Evolutionary conservation across 2,113 vertebrate genomes (phyloP).

Genomic region (Acinonyx jubatus): DNA sequence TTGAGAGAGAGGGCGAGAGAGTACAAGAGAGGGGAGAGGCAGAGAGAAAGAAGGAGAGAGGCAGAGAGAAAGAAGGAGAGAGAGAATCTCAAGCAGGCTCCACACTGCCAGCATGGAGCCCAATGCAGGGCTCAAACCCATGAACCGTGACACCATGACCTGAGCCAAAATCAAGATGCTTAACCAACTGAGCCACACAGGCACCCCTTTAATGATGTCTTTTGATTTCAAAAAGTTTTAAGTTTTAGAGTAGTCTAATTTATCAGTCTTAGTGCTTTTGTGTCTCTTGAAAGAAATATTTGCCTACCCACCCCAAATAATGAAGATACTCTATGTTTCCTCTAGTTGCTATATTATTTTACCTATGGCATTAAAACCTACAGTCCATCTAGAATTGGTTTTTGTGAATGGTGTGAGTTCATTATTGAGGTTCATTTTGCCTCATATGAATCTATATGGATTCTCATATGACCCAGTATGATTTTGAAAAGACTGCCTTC

Average conservation of each 20-base stretch:
- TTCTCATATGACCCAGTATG: neutral
- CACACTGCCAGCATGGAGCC: too few species aligned
- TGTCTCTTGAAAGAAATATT: neutral
- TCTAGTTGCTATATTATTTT: neutral
- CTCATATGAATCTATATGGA: neutral
- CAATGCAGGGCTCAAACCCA: too few species aligned
- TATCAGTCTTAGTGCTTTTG: neutral
- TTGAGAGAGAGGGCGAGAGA: too few species aligned
- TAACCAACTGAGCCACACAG: too few species aligned
- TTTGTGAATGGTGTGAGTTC: neutral
- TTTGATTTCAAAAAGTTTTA: conserved; percentile 9
- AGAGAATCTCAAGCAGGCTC: too few species aligned
- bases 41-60: too few species aligned
- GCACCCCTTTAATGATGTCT: neutral
- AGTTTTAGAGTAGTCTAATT: neutral
- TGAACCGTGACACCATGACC: too few species aligned
- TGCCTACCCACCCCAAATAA: neutral
- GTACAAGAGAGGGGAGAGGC: too few species aligned
- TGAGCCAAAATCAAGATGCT: too few species aligned
- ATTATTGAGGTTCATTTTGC: neutral
- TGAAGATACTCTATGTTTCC: neutral
- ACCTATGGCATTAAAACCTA: neutral
- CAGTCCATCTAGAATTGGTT: neutral
- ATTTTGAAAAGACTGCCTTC: neutral
- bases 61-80: too few species aligned